phyloP scores from a whole-genome alignment of 1,140 invertebrate species.

The Drosophila repleta region DNA sequence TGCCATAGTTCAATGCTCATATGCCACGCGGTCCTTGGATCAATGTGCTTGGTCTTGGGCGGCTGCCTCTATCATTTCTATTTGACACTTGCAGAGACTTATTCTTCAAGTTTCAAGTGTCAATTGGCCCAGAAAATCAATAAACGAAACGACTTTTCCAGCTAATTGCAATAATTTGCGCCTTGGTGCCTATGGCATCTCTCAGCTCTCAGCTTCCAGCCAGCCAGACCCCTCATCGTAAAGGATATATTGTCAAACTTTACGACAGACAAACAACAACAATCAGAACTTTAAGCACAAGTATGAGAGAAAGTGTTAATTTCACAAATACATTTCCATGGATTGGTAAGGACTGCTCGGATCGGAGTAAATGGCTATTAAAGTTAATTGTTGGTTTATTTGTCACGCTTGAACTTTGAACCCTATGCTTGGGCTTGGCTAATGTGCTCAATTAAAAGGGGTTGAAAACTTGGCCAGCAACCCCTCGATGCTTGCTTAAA shows the following conservation, averaged over 20 bases:
- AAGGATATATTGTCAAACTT: constrained; percentile 44
- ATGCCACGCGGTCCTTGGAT: constrained; percentile 28
- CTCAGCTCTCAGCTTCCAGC: constrained; percentile 2
- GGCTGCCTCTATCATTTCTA: constrained; percentile 25
- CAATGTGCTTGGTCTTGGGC: constrained; percentile 30
- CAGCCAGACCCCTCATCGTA: constrained; percentile 8
- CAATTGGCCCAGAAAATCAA: constrained; percentile 70
- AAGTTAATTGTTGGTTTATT: constrained; percentile 77
- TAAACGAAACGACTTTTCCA: constrained; percentile 53
- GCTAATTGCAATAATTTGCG: constrained; percentile 76
- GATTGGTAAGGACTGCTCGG: background rate
- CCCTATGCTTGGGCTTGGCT: constrained; percentile 47
- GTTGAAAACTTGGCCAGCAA: constrained; percentile 24
- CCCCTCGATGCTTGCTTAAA: constrained; percentile 4
- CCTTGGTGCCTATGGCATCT: constrained; percentile 15
- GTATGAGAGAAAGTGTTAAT: constrained; percentile 69
- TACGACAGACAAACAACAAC: constrained; percentile 40
- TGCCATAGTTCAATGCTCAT: constrained; percentile 38
- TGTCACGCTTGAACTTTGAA: constrained; percentile 77
- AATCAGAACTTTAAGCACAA: background rate
- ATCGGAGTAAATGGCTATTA: constrained; percentile 54
- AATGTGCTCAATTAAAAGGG: constrained; percentile 59
- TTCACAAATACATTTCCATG: constrained; percentile 61
- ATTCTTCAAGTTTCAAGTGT: constrained; percentile 62
- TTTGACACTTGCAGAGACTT: constrained; percentile 36